These are phyloP conservation scores for Phylloscopus whistleri DNA, from an alignment of 2,113 vertebrate species.

Conservation along the genomic window DNA sequence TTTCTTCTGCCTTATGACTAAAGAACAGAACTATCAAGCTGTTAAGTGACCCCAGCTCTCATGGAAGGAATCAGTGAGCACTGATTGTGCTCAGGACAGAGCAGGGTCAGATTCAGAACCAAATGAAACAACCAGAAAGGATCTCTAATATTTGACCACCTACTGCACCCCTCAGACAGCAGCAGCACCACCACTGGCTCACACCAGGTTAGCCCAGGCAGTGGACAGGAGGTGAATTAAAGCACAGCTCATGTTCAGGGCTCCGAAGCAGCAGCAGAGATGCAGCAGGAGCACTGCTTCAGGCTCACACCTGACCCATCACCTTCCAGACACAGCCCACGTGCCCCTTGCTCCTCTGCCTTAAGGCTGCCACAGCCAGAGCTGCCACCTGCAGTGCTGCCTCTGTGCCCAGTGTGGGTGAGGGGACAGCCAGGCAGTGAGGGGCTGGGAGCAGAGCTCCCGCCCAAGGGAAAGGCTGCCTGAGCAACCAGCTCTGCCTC, in stretches of 20 bases:
- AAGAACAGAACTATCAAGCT: neutral
- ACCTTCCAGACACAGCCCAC: neutral
- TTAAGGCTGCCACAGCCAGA: rapidly evolving
- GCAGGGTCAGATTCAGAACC: neutral
- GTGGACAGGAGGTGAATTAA: neutral
- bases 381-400: rapidly evolving
- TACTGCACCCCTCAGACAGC: neutral
- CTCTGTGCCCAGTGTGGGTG: rapidly evolving
- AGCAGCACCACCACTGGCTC: neutral
- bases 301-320: neutral
- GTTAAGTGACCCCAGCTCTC: neutral
- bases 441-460: neutral
- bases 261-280: neutral
- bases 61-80: neutral
- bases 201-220: rapidly evolving
- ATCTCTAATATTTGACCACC: neutral
- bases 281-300: neutral
- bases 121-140: neutral
- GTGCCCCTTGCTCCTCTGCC: rapidly evolving
- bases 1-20: neutral
- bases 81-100: neutral
- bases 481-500: rapidly evolving
- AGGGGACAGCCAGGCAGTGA: neutral
- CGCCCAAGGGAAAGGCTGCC: neutral
- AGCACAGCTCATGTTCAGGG: neutral